A percentile compares a stretch with the other conserved stretches of the same genome.
Conservation (phyloP, 2,113 vertebrate genomes). For the Perognathus longimembris region DNA sequence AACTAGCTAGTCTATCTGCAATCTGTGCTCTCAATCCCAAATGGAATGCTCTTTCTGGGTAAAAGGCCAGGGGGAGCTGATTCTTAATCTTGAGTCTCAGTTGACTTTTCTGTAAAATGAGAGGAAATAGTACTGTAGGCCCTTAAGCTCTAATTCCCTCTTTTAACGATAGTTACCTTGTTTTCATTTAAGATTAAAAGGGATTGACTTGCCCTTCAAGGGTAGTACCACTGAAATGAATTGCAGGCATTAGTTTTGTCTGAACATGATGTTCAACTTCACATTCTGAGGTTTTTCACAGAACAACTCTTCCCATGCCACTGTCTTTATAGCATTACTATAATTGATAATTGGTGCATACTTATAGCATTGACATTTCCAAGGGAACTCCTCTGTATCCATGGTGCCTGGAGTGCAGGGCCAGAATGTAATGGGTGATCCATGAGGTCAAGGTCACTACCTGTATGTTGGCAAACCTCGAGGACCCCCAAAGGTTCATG, state of each 20-base stretch:
- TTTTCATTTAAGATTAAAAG: conserved; percentile 18
- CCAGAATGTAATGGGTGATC: conserved; percentile 73
- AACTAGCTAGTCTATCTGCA: background rate
- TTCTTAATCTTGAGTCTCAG: no score
- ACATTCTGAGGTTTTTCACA: background rate
- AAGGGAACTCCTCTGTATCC: background rate
- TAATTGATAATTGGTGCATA: conserved; percentile 57
- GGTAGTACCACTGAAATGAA: background rate
- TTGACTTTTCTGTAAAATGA: conserved; percentile 8
- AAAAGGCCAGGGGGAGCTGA: no score
- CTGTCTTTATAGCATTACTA: background rate
- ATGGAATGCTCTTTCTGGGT: background rate
- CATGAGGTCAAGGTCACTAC: conserved; percentile 63
- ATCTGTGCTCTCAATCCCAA: background rate
- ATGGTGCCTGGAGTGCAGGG: background rate
- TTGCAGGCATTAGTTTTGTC: background rate
- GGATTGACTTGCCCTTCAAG: background rate
- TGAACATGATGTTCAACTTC: background rate
- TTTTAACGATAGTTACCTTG: background rate
- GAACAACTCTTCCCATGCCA: conserved; percentile 42
- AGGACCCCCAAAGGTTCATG: conserved; percentile 78
- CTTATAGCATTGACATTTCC: conserved; percentile 5
- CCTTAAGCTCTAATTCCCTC: background rate
- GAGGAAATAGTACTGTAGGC: background rate
- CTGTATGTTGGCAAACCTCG: conserved; percentile 77